Evolutionary conservation across 2,888 invertebrate genomes (phyloP).

Genomic region (Heliconius sara): DNA sequence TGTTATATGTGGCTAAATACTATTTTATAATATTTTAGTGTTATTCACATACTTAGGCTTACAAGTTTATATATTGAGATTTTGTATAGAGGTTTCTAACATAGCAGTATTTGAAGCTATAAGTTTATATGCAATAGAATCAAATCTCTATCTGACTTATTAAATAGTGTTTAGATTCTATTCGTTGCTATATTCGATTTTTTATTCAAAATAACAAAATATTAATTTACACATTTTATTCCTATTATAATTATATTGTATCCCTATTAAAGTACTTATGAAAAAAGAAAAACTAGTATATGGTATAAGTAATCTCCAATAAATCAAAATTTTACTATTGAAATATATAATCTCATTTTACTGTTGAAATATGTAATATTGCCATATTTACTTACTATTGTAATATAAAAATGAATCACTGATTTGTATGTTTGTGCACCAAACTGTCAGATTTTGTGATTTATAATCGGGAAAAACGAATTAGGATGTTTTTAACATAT

Average conservation of each 20-base stretch:
- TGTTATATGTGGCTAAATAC: neutral
- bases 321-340: neutral
- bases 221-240: neutral
- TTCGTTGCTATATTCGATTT: neutral
- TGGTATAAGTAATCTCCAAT: neutral
- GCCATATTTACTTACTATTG: constrained; percentile 3
- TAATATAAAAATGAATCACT: neutral
- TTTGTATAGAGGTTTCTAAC: neutral
- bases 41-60: neutral
- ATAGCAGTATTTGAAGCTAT: neutral
- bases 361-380: neutral
- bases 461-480: too few relatives aligned
- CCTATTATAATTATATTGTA: neutral
- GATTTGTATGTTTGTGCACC: neutral
- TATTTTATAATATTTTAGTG: neutral
- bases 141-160: neutral
- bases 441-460: too few relatives aligned
- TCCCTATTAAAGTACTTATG: neutral
- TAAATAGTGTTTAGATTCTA: neutral
- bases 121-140: neutral
- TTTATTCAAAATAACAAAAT: neutral
- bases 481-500: too few relatives aligned
- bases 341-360: neutral
- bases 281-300: neutral
- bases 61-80: neutral